These are phyloP conservation scores for Limosa lapponica DNA, from an alignment of 2,797 vertebrate genomes.

Conservation along the genomic window DNA sequence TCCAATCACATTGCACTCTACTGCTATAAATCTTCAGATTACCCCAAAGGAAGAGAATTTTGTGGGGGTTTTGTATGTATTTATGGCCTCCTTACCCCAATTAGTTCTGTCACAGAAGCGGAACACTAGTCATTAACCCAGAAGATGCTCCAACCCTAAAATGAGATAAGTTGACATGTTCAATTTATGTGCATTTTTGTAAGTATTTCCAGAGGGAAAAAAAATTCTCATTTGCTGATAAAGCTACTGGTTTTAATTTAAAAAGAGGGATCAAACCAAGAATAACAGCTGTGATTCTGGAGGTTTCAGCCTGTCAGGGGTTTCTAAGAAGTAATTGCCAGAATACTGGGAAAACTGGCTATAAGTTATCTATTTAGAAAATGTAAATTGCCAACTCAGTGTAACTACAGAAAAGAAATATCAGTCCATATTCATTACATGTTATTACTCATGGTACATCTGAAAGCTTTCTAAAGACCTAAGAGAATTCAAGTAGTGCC, in stretches of 20 bases:
- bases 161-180: slow-evolving; percentile 9
- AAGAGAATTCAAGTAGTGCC: slow-evolving; percentile 60
- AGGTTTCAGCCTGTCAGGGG: slow-evolving; percentile 52
- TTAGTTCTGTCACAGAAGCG: slow-evolving; percentile 6
- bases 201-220: slow-evolving; percentile 45
- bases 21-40: slow-evolving; percentile 6
- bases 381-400: slow-evolving; percentile 52
- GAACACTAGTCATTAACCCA: slow-evolving; percentile 17
- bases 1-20: neutral
- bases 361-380: slow-evolving; percentile 67
- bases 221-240: slow-evolving; percentile 51
- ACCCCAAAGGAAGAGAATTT: neutral
- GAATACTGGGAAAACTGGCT: slow-evolving; percentile 59
- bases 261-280: slow-evolving; percentile 56
- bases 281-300: slow-evolving; percentile 61
- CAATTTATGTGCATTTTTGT: slow-evolving; percentile 55
- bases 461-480: slow-evolving; percentile 74
- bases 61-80: neutral
- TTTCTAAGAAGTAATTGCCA: slow-evolving; percentile 66
- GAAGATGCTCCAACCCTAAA: slow-evolving; percentile 34
- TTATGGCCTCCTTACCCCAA: slow-evolving; percentile 29
- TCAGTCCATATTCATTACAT: slow-evolving; percentile 55
- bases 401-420: slow-evolving; percentile 54
- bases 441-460: slow-evolving; percentile 47
- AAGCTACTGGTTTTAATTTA: slow-evolving; percentile 63